Base-by-base conservation (phyloP, 2,113 vertebrate species). In the Microtus oregoni region DNA sequence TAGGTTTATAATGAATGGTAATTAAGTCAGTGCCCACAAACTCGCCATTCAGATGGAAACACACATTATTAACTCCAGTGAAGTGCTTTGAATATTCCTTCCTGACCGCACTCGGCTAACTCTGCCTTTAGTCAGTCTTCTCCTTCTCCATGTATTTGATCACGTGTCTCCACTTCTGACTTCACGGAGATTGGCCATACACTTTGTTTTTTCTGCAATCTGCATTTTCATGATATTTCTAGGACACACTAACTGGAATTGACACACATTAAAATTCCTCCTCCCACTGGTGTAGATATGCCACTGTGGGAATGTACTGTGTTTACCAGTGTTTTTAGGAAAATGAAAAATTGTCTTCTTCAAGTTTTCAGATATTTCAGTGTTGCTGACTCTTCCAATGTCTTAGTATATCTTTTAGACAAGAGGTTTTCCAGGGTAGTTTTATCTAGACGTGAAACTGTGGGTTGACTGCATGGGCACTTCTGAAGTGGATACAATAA, bases 11-110 rank as follows among this genome's bases (percentile, higher is more conserved):
- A 67, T 79, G 17, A 22, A 94, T 87, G 63, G 52, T 67, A 79
- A 85, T 93, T 83, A 94, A 93, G 38, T 94, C 41, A 79, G 72
- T 38, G n/a, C n/a, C 65, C 91, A 24, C 61, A 75, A 75, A 20
- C 22, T 78, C 41, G 26, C 20, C 55, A 55, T 35, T 89, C 8
- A 30, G 63, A 55, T 75, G 73, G 72, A 91, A 67, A 88, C 95
- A 81, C 26, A 79, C 1, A 47, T 38, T 95, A 86, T 72, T 76
- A 78, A 65, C 41, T 79, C 8, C 19, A 72, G 26, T 70, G 30
- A 82, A 55, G 65, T 15, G 70, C 13, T 52, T 68, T 89, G 32
- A 82, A 67, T 91, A 85, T 73, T 73, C 15, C 32, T 78, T 93
- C 55, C 47, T 61, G 58, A 91, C 63, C 35, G 26, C 55, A 86